A percentile compares a stretch with the other conserved stretches of the same genome.
Evolutionary conservation across 2,113 vertebrate genomes (phyloP).

Genomic region (Pogonocichla stellata): DNA sequence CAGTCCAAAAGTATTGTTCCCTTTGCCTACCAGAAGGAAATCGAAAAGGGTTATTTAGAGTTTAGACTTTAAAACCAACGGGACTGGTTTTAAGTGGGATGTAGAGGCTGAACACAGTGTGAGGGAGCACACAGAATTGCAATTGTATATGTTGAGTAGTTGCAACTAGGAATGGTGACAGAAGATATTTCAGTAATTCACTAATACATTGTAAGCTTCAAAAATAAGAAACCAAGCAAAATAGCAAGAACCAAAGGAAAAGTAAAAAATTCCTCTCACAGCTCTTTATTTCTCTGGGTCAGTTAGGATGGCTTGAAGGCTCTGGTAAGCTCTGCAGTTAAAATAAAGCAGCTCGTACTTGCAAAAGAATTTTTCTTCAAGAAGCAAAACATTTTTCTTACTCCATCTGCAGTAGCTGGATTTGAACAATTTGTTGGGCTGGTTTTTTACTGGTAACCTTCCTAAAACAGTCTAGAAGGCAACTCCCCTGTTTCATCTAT

Average conservation of each 20-base stretch:
- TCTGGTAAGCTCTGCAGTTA: background rate
- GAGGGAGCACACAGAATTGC: background rate
- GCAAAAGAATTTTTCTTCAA: background rate
- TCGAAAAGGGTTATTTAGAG: background rate
- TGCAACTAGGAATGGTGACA: background rate
- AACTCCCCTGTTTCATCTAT: background rate
- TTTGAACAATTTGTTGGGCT: background rate
- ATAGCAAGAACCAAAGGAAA: background rate
- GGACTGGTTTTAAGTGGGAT: background rate
- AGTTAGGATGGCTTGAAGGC: background rate
- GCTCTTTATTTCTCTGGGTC: background rate
- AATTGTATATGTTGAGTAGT: background rate
- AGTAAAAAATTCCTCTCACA: background rate
- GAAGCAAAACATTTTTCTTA: background rate
- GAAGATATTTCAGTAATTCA: background rate
- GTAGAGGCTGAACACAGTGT: background rate
- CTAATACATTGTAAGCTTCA: background rate
- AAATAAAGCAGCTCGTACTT: background rate
- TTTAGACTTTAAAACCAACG: background rate
- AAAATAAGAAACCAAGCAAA: background rate
- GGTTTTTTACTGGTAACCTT: background rate
- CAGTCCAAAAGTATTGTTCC: background rate
- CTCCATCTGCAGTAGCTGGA: background rate
- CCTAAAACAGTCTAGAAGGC: background rate
- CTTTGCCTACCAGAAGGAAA: background rate